Evolutionary conservation across 2,888 invertebrate genomes (phyloP), one percentile per base, ranked within the genome.

Genomic region (Belgica antarctica): DNA sequence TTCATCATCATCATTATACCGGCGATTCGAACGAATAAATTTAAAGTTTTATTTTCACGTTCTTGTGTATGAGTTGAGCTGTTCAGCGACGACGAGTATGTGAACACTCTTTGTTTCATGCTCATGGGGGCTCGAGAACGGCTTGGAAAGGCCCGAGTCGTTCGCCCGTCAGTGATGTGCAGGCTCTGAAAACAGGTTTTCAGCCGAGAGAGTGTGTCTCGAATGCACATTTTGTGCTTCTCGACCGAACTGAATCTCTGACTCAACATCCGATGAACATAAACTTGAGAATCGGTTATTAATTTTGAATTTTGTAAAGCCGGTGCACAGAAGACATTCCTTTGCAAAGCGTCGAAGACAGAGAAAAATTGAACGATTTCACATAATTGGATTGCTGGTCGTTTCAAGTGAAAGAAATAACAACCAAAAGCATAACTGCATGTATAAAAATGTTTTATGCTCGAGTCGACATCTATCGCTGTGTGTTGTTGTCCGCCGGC

Each of bases 11-110:
- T 68, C 59, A 59, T 59, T 59, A 34, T 70, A 70, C 70, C 61
- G 61, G 70, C 70, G 70, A 70, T 70, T 70, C 61, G 70, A 70
- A 70, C 70, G 70, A 70, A 70, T 70, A 70, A 70, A 36, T 70
- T 61, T 70, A 61, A 52, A 47, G 19, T 19, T 47, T 28, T 52
- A 1, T 36, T 17, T 63, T 25, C 10, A 41, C n/a, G n/a, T 5
- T 41, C 41, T 41, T 22, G 52, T 68, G 68, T 68, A 68, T 68
- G 68, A 68, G 68, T 68, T 47, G 15, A 17, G 24, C 46, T 47
- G 15, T 12, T n/a, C n/a, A n/a, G n/a, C n/a, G n/a, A n/a, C 46
- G 19, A 22, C 31, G 66, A 36, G 25, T 34, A 66, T 68, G 68
- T 68, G 52, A 57, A 46, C 68, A 68, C 34, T 68, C 68, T 68